Conservation (phyloP, 2,113 vertebrate species). For the Herpailurus yagouaroundi region DNA sequence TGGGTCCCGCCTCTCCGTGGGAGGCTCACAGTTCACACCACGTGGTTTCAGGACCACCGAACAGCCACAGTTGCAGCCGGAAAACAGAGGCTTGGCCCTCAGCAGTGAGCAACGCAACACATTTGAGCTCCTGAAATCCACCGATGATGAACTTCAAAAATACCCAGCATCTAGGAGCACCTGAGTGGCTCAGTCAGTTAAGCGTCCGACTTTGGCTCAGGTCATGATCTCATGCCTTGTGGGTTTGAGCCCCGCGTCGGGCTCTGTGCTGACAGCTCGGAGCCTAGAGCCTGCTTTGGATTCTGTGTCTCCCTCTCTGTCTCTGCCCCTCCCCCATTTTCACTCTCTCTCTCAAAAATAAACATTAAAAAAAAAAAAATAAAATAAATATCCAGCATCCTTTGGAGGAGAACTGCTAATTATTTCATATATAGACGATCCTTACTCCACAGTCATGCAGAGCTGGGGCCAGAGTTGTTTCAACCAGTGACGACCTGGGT, state of each 20-base stretch:
- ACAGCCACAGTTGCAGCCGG: background rate
- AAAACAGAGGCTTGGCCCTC: rapidly evolving
- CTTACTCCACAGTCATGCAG: rapidly evolving
- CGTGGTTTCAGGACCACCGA: rapidly evolving
- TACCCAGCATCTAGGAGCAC: background rate
- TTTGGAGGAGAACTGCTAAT: background rate
- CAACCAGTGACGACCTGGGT: background rate
- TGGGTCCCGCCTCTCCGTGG: rapidly evolving
- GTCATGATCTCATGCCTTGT: too few species aligned
- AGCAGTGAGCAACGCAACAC: rapidly evolving
- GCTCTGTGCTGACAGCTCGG: too few species aligned
- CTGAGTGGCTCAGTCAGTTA: too few species aligned
- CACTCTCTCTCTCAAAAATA: too few species aligned
- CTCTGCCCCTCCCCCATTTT: too few species aligned
- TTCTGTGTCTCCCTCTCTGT: too few species aligned
- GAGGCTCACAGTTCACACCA: background rate
- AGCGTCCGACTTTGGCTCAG: too few species aligned
- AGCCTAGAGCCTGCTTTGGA: too few species aligned
- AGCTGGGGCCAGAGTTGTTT: background rate
- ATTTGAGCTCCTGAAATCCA: background rate
- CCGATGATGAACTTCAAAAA: rapidly evolving
- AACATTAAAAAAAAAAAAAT: too few species aligned
- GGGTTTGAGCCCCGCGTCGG: too few species aligned
- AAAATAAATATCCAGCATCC: background rate
- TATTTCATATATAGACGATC: rapidly evolving